These are phyloP conservation scores for Lasius fuliginosus DNA, from an alignment of 2,888 invertebrate species.

Conservation along the genomic window DNA sequence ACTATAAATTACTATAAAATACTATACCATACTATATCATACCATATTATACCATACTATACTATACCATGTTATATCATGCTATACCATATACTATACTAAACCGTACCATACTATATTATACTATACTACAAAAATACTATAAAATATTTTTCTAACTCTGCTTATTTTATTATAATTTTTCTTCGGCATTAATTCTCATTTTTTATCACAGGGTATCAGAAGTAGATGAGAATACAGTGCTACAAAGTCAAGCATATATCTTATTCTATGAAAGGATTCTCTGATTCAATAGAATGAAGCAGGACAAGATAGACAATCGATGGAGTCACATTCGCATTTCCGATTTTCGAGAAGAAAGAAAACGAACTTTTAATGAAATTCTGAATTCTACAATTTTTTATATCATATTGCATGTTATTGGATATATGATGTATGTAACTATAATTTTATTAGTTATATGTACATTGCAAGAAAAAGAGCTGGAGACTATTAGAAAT, in stretches of 20 bases:
- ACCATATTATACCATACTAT: no score
- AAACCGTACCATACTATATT: no score
- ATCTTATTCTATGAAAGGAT: slow-evolving; percentile 98
- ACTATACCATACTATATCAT: no score
- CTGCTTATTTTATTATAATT: slow-evolving; percentile 1
- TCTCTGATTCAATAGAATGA: slow-evolving; percentile 87
- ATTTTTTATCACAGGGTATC: slow-evolving; percentile 87
- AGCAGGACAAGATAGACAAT: background rate
- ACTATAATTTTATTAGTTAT: slow-evolving; percentile 3
- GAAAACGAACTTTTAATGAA: slow-evolving; percentile 25
- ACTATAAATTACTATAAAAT: no score
- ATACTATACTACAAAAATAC: no score
- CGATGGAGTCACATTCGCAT: background rate
- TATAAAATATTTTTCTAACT: no score
- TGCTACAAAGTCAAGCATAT: slow-evolving; percentile 96
- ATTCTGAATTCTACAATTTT: slow-evolving; percentile 33
- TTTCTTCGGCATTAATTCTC: background rate
- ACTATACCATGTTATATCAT: no score
- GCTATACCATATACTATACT: no score
- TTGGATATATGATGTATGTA: slow-evolving; percentile 7
- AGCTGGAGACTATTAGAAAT: slow-evolving; percentile 21
- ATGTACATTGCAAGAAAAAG: slow-evolving; percentile 26
- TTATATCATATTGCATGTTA: slow-evolving; percentile 19
- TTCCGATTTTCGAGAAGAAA: slow-evolving; percentile 15
- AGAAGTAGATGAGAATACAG: slow-evolving; percentile 93